phyloP scores from a whole-genome alignment of 2,113 vertebrate genomes.

The Aptenodytes forsteri region DNA sequence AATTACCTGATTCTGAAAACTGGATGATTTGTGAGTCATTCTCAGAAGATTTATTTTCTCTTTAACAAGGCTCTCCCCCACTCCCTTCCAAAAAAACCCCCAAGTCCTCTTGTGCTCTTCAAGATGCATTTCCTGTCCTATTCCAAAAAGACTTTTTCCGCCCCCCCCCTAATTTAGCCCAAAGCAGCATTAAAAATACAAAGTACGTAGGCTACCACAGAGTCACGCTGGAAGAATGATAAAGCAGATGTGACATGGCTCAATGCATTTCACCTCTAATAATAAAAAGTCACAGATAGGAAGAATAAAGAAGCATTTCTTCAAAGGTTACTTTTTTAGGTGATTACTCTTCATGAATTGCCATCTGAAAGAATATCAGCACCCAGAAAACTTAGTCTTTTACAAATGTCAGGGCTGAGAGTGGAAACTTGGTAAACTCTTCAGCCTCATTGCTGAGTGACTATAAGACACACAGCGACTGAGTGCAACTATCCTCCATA shows the following conservation, averaged over 20 bases:
- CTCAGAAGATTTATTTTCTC: background rate
- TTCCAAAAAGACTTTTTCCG: background rate
- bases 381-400: conserved; percentile 2
- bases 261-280: conserved; percentile 23
- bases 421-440: background rate
- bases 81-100: background rate
- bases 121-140: background rate
- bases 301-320: conserved; percentile 17
- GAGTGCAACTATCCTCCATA: fast-evolving
- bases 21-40: background rate
- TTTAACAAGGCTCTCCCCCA: background rate
- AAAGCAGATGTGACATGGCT: conserved; percentile 26
- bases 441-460: background rate
- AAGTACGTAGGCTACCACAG: background rate
- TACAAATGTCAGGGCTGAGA: background rate
- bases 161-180: background rate
- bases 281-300: background rate
- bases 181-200: background rate
- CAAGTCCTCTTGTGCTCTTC: background rate
- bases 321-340: conserved; percentile 33
- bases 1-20: background rate
- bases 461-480: background rate
- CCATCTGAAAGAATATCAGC: background rate
- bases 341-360: conserved; percentile 4
- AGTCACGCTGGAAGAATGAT: background rate